Percentiles rank a stretch among this genome's conserved stretches.
Conservation (phyloP, 2,797 vertebrate genomes). For the Scarus forsteni region DNA sequence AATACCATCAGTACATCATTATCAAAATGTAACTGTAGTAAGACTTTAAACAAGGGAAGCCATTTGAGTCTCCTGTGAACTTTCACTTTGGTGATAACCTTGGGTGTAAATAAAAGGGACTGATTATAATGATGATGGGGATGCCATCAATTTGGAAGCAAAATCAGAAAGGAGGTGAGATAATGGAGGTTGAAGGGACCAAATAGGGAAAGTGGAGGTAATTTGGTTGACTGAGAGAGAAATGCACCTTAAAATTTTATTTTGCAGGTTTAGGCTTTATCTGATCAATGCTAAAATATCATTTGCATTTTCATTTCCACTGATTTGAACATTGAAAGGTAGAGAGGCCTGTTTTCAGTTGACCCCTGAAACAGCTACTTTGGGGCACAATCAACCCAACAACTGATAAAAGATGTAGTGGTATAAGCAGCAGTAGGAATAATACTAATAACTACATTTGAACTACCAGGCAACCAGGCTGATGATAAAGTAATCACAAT, state of each 20-base stretch:
- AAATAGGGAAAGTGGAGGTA: slow-evolving; percentile 21
- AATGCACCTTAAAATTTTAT: not conserved
- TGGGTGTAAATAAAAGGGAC: slow-evolving; percentile 49
- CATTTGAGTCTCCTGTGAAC: slow-evolving; percentile 38
- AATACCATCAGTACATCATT: slow-evolving; percentile 13
- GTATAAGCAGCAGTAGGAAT: no score
- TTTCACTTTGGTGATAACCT: slow-evolving; percentile 63
- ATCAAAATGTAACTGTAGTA: slow-evolving; percentile 5
- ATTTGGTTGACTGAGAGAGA: not conserved
- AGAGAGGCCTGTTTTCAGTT: no score
- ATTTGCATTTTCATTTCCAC: no score
- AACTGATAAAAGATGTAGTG: no score
- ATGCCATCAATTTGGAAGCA: slow-evolving; percentile 73
- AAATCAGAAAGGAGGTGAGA: slow-evolving; percentile 54
- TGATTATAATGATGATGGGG: slow-evolving; percentile 59
- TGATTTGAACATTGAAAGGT: no score
- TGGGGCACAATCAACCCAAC: no score
- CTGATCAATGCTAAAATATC: not conserved
- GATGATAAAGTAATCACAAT: no score
- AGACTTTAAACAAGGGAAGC: not conserved
- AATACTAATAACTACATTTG: no score
- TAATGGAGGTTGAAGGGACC: slow-evolving; percentile 45
- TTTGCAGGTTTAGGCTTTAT: not conserved
- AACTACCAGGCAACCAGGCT: no score
- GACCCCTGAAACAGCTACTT: no score